A percentile compares a stretch with the other conserved stretches of the same genome.
These are phyloP conservation scores for Trachemys scripta DNA, from an alignment of 2,113 vertebrate species.

Conservation along the genomic window DNA sequence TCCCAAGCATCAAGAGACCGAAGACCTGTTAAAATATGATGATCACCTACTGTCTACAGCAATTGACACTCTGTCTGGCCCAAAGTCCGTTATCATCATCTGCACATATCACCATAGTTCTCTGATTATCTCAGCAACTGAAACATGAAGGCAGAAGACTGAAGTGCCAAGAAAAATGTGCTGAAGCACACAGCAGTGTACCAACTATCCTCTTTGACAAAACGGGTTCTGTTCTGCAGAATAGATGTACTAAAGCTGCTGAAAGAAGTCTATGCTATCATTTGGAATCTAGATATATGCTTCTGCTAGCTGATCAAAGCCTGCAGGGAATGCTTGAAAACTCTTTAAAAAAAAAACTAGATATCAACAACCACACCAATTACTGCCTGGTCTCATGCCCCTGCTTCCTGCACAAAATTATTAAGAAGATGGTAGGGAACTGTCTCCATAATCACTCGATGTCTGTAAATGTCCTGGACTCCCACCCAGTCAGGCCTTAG, in stretches of 20 bases:
- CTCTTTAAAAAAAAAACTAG: neutral
- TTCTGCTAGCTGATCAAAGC: neutral
- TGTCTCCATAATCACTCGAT: neutral
- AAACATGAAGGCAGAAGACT: neutral
- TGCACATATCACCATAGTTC: neutral
- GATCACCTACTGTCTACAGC: neutral
- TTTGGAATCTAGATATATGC: neutral
- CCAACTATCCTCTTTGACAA: neutral
- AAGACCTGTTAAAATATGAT: neutral
- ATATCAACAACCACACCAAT: neutral
- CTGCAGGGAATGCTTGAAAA: neutral
- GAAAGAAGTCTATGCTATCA: neutral
- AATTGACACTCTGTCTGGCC: neutral
- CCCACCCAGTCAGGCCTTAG: too few species aligned
- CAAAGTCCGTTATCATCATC: neutral
- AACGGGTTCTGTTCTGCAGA: neutral
- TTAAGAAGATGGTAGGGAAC: neutral
- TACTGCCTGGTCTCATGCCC: neutral
- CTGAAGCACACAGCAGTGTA: neutral
- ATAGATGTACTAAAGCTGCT: neutral
- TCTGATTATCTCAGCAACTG: neutral
- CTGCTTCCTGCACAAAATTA: neutral
- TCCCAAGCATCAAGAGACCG: neutral
- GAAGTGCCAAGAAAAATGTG: neutral
- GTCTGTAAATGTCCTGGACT: neutral